Evolutionary conservation across 2,797 vertebrate genomes (phyloP).

Genomic region (Lepus townsendii): DNA sequence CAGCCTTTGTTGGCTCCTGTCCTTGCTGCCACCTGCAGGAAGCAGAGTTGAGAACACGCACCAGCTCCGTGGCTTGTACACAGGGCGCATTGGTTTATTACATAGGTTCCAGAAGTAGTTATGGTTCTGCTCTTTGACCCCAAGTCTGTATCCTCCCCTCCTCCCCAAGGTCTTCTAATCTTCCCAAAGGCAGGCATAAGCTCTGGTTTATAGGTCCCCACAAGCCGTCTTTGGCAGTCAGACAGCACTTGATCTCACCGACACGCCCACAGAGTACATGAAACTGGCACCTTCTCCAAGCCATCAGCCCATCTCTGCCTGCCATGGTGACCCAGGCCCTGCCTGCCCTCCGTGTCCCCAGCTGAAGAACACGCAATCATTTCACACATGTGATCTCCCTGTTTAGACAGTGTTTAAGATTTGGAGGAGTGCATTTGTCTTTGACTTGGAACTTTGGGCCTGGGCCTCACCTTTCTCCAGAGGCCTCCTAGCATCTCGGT

Average conservation of each 20-base stretch:
- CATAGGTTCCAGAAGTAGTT: slow-evolving; percentile 36
- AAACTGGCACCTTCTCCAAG: neutral
- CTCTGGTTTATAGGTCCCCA: neutral
- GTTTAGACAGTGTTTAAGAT: neutral
- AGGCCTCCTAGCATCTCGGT: neutral
- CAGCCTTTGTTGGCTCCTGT: slow-evolving; percentile 16
- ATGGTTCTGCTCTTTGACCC: neutral
- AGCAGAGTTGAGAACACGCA: slow-evolving; percentile 9
- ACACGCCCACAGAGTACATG: neutral
- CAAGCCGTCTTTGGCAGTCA: neutral
- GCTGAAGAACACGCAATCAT: slow-evolving; percentile 8
- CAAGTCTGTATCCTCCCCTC: neutral
- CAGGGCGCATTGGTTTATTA: neutral
- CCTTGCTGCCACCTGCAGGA: slow-evolving; percentile 27
- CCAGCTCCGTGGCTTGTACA: neutral
- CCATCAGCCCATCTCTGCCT: neutral
- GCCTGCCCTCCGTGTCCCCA: neutral
- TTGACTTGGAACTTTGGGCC: slow-evolving; percentile 34
- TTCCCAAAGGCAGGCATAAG: slow-evolving; percentile 25
- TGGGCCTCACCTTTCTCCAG: neutral
- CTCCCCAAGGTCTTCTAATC: neutral
- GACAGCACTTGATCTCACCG: neutral
- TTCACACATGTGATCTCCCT: neutral
- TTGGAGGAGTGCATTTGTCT: slow-evolving; percentile 10
- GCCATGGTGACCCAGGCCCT: neutral